Evolutionary conservation across 1,140 invertebrate species (phyloP), one percentile per base, ranked within the genome.

Genomic region (Pogonus chalceus): DNA sequence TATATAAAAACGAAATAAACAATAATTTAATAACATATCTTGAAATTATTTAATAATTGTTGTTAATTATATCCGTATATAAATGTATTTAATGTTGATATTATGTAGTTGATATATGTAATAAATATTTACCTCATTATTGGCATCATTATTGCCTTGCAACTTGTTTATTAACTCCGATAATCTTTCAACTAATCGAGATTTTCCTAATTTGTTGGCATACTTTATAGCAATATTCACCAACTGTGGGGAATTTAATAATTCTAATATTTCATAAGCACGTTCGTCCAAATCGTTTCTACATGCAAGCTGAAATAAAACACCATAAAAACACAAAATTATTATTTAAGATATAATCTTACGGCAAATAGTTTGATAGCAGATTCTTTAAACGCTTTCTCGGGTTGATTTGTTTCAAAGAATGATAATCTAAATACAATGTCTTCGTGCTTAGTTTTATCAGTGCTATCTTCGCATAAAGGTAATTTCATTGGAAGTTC

Each of bases 351-450:
- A 61, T 21, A 51, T 51, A 23, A 60, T 73, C 74, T 80, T 73
- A 92, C 88, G 18, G 90, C 90, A 77, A 97, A 95, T 20, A 95
- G 68, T 72, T 92, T 92, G 56, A 96, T 79, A 22, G 92, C 79
- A n/a, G 82, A 79, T 67, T 92, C 84, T 57, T 85, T 81, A 2
- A 80, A 77, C 18, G 76, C 69, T 64, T 81, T 84, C 4, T 80
- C 76, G 7, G 76, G 72, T 35, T 82, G 75, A 4, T 85, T 81
- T 1, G 73, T 62, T 1, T 78, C 71, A 64, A 81, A 76, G 51
- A 74, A 75, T 49, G 78, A 76, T 64, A 80, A 76, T 12, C 83
- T 78, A 59, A 85, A 79, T 35, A 90, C 62, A 58, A 79, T 77
- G 61, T 90, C 85, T 75, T 96, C 93, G 56, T 88, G 75, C 60